These are phyloP conservation scores for Ennomos erosarius DNA, from an alignment of 2,888 invertebrate species.

Conservation along the genomic window DNA sequence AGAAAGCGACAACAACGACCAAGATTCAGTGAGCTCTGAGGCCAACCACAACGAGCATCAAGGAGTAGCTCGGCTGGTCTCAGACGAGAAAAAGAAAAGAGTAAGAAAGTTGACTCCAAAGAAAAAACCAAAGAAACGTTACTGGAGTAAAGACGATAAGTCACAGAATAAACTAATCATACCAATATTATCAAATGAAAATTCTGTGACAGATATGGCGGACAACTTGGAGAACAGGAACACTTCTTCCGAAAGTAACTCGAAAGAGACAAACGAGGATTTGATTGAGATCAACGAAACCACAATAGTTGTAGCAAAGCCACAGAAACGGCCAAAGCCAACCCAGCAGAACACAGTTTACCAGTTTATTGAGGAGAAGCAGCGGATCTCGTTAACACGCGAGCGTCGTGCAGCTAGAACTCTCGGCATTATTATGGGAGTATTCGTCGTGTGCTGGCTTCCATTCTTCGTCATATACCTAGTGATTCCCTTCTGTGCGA, in stretches of 20 bases:
- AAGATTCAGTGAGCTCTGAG: slow-evolving; percentile 94
- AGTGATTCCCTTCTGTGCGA: slow-evolving; percentile 94
- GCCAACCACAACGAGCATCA: slow-evolving; percentile 90
- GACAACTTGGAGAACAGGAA: slow-evolving; percentile 72
- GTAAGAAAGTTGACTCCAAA: slow-evolving; percentile 69
- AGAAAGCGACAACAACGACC: slow-evolving; percentile 84
- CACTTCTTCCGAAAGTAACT: slow-evolving; percentile 80
- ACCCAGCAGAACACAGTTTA: slow-evolving; percentile 87
- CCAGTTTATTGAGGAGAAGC: slow-evolving; percentile 95
- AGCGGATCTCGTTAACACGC: slow-evolving; percentile 95
- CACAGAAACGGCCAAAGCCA: slow-evolving; percentile 61
- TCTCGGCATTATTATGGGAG: slow-evolving; percentile 98
- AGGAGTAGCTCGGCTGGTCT: slow-evolving; percentile 65
- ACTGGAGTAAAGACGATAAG: slow-evolving; percentile 82
- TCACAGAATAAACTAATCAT: slow-evolving; percentile 77
- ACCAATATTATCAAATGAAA: slow-evolving; percentile 77
- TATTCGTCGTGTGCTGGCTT: slow-evolving; percentile 98
- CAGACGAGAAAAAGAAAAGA: slow-evolving; percentile 73
- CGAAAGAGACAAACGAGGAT: slow-evolving; percentile 77
- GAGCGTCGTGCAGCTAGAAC: slow-evolving; percentile 97
- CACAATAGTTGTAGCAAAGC: slow-evolving; percentile 55
- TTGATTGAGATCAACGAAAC: slow-evolving; percentile 65
- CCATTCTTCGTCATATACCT: slow-evolving; percentile 99
- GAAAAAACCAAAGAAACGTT: slow-evolving; percentile 83
- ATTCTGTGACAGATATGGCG: slow-evolving; percentile 73